These are phyloP conservation scores for Eilema sororculum DNA, from an alignment of 2,888 invertebrate genomes.

Conservation along the genomic window DNA sequence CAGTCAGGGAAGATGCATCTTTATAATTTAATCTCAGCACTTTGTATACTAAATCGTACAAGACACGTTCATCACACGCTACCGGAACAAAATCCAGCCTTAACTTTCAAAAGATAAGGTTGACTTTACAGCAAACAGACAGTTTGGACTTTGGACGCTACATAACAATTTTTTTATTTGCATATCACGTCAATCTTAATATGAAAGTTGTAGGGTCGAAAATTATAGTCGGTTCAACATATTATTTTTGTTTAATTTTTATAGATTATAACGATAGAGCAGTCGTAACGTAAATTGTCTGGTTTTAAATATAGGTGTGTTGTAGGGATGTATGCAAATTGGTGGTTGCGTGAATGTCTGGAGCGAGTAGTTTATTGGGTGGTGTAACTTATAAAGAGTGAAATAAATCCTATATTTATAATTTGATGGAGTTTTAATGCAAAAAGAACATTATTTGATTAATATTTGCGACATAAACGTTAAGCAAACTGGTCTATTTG, in stretches of 20 bases:
- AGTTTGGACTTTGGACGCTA: slow-evolving; percentile 23
- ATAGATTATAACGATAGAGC: slow-evolving; percentile 62
- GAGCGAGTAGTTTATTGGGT: slow-evolving; percentile 19
- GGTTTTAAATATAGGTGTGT: slow-evolving; percentile 48
- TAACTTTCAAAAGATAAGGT: slow-evolving; percentile 20
- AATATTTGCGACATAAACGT: neutral
- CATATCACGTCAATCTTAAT: slow-evolving; percentile 55
- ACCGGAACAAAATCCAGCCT: slow-evolving; percentile 28
- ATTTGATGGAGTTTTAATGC: slow-evolving; percentile 7
- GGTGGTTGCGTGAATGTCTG: slow-evolving; percentile 39
- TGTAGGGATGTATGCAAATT: slow-evolving; percentile 37
- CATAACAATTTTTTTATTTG: slow-evolving; percentile 47
- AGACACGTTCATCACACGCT: slow-evolving; percentile 6
- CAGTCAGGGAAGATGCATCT: slow-evolving; percentile 75
- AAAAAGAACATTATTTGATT: neutral
- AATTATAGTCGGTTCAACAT: slow-evolving; percentile 45
- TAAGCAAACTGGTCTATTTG: neutral
- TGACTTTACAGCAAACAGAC: neutral
- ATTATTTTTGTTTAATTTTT: slow-evolving; percentile 54
- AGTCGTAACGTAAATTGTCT: slow-evolving; percentile 63
- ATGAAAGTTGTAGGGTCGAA: slow-evolving; percentile 52
- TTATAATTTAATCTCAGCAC: slow-evolving; percentile 77
- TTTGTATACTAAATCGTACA: slow-evolving; percentile 55
- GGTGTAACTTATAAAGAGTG: neutral
- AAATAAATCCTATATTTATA: slow-evolving; percentile 10